A percentile compares a stretch with the other conserved stretches of the same genome.
Conservation (phyloP, 1,140 invertebrate genomes). For the Chionoecetes opilio region DNA sequence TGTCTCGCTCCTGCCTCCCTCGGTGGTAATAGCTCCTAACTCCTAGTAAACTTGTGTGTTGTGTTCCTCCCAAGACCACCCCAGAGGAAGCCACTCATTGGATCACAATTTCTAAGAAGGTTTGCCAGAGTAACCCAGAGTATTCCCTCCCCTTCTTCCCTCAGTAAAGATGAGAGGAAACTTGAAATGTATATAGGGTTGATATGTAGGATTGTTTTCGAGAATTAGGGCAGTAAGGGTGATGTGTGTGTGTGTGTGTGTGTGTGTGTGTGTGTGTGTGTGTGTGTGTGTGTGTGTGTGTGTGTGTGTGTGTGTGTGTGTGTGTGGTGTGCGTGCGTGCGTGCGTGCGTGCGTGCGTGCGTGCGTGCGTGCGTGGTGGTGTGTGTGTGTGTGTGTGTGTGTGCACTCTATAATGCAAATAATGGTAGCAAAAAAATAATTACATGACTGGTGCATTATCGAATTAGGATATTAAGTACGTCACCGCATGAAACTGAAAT, state of each 20-base stretch:
- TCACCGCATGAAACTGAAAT: too few species aligned
- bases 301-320: not conserved
- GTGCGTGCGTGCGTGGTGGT: too few species aligned
- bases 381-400: too few species aligned
- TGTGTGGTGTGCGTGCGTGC: too few species aligned
- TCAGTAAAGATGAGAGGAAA: not conserved
- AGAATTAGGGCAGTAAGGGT: not conserved
- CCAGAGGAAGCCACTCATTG: not conserved
- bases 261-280: slow-evolving; percentile 23
- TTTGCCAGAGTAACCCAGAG: not conserved
- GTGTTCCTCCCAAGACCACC: not conserved
- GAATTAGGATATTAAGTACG: too few species aligned
- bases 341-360: not conserved
- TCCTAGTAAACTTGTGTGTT: slow-evolving; percentile 54
- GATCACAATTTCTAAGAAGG: slow-evolving; percentile 1
- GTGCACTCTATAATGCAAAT: too few species aligned
- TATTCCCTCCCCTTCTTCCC: not conserved
- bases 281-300: slow-evolving; percentile 25
- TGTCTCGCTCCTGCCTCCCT: not conserved
- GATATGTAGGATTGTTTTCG: not conserved
- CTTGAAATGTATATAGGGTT: not conserved
- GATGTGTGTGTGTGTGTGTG: not conserved
- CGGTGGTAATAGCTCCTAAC: slow-evolving; percentile 24
- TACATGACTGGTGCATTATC: too few species aligned
- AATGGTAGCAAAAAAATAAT: too few species aligned